phyloP scores from a whole-genome alignment of 1,140 invertebrate species.

The Cardiocondyla obscurior region DNA sequence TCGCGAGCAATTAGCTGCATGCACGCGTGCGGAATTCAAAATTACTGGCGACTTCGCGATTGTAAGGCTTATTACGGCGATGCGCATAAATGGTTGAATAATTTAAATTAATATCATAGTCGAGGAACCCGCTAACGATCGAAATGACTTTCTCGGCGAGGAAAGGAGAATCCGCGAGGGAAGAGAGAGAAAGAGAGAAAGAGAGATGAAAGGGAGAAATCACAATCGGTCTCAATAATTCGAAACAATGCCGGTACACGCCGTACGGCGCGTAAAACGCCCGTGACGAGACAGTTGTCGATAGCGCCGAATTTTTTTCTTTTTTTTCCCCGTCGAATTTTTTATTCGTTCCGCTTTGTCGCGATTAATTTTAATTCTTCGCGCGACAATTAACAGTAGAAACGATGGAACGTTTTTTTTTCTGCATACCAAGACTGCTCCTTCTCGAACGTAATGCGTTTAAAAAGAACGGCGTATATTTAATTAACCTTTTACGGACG shows the following conservation, averaged over 20 bases:
- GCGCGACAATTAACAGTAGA: neutral
- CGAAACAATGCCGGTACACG: neutral
- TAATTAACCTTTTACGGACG: neutral
- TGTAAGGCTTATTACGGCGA: conserved; percentile 52
- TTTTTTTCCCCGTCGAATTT: no score
- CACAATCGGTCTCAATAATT: conserved; percentile 78
- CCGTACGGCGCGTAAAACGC: conserved; percentile 10
- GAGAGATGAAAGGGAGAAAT: no score
- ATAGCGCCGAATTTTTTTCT: neutral
- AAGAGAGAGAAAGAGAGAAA: no score
- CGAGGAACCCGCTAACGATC: conserved; percentile 67
- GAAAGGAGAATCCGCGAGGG: conserved; percentile 35
- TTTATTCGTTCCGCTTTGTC: neutral
- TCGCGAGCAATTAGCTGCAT: conserved; percentile 72
- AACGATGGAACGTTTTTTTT: neutral
- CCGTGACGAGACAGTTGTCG: neutral
- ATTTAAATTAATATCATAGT: conserved; percentile 76
- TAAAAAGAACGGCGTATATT: neutral
- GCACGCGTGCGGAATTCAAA: conserved; percentile 58
- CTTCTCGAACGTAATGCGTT: neutral
- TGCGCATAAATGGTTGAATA: conserved; percentile 70
- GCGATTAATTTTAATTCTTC: neutral
- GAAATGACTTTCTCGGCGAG: conserved; percentile 42
- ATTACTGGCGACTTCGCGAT: conserved; percentile 31
- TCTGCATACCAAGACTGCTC: neutral